These are phyloP conservation scores for Megaceryle torquata DNA, from an alignment of 2,113 vertebrate genomes.

Conservation along the genomic window DNA sequence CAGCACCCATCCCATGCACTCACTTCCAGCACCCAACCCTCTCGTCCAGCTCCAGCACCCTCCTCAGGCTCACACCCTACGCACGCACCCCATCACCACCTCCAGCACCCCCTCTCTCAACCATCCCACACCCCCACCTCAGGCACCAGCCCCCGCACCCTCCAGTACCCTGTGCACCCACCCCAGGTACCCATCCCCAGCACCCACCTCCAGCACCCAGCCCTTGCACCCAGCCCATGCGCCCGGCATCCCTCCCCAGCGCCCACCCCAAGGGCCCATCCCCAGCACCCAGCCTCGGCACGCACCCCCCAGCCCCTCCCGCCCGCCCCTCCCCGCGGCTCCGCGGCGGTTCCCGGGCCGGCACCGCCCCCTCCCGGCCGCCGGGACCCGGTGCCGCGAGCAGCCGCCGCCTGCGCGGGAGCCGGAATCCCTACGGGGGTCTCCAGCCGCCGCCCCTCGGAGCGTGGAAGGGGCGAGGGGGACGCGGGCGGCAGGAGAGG, in stretches of 20 bases:
- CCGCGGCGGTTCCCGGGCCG: not conserved
- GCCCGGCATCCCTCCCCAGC: no score
- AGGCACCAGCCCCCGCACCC: accelerated
- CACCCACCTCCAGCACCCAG: accelerated
- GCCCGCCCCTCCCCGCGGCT: not conserved
- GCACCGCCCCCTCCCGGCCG: not conserved
- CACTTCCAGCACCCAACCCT: not conserved
- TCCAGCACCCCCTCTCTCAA: not conserved
- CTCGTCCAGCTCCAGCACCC: not conserved
- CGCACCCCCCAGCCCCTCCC: not conserved
- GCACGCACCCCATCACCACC: not conserved
- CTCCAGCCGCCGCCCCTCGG: no score
- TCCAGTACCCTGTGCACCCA: no score
- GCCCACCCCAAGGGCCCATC: no score
- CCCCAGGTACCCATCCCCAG: not conserved
- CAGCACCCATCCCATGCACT: not conserved
- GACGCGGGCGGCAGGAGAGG: not conserved
- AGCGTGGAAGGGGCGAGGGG: not conserved
- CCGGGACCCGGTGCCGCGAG: not conserved
- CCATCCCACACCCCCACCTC: not conserved
- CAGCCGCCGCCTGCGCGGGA: not conserved
- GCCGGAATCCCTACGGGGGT: no score
- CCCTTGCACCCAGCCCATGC: no score
- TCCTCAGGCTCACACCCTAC: not conserved
- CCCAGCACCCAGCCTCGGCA: not conserved